Percentiles rank a stretch among this genome's conserved stretches.
phyloP scores from a whole-genome alignment of 2,888 invertebrate species.

The Andrena trimmerana region DNA sequence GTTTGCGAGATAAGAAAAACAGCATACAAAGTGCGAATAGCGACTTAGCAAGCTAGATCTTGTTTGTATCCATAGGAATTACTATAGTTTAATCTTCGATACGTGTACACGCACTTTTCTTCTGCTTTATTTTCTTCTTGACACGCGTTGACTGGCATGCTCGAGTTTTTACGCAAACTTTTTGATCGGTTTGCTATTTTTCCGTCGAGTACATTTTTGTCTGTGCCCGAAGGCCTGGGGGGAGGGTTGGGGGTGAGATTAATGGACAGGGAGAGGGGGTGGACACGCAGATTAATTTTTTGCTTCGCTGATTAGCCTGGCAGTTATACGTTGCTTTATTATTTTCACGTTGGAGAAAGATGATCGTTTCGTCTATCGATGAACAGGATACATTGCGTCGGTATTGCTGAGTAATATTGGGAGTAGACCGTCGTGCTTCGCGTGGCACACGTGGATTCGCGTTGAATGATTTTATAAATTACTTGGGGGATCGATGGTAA shows the following conservation, averaged over 20 bases:
- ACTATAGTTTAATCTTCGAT: not conserved
- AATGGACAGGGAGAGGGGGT: not conserved
- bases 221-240: not conserved
- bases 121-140: not conserved
- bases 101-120: not conserved
- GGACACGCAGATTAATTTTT: slow-evolving; percentile 60
- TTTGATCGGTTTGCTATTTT: slow-evolving; percentile 63
- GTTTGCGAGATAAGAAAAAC: not conserved
- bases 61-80: not conserved
- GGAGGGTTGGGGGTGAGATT: not conserved
- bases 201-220: slow-evolving; percentile 25
- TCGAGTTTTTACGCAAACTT: slow-evolving; percentile 57
- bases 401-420: slow-evolving; percentile 20
- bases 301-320: slow-evolving; percentile 74
- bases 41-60: slow-evolving; percentile 6
- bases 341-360: slow-evolving; percentile 59
- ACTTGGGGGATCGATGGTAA: not conserved
- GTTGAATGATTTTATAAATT: not conserved
- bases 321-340: slow-evolving; percentile 75
- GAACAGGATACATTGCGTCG: slow-evolving; percentile 9
- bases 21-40: slow-evolving; percentile 5
- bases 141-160: slow-evolving; percentile 62
- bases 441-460: slow-evolving; percentile 51
- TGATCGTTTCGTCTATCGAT: slow-evolving; percentile 39
- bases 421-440: slow-evolving; percentile 27